Evolutionary conservation across 2,888 invertebrate genomes (phyloP).

Genomic region (Ditula angustiorana): DNA sequence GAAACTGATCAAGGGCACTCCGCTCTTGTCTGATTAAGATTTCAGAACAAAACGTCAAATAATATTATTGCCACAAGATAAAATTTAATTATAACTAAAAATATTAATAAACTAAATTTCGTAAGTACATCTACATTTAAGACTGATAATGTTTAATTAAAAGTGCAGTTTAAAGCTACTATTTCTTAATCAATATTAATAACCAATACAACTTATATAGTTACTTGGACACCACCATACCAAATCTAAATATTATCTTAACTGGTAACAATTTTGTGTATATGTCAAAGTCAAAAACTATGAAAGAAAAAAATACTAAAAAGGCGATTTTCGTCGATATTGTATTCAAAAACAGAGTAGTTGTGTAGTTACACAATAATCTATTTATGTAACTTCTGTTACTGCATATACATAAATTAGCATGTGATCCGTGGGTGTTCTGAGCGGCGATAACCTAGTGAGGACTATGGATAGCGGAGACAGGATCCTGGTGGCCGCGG

Average conservation of each 20-base stretch:
- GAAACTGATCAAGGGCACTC: background rate
- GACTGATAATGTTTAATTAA: no score
- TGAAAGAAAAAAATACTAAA: constrained; percentile 37
- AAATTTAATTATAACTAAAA: background rate
- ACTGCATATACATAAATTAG: constrained; percentile 15
- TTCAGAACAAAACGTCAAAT: background rate
- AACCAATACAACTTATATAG: no score
- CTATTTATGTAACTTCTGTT: constrained; percentile 13
- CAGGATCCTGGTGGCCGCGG: constrained; percentile 91
- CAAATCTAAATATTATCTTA: constrained; percentile 40
- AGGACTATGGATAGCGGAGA: constrained; percentile 89
- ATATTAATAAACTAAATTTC: no score
- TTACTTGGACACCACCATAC: no score
- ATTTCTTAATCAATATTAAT: no score
- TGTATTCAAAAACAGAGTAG: constrained; percentile 22
- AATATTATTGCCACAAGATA: background rate
- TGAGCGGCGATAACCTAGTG: constrained; percentile 1
- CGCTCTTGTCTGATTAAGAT: background rate
- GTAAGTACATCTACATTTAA: no score
- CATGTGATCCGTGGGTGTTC: constrained; percentile 9
- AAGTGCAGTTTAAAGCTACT: no score
- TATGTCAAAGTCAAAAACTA: constrained; percentile 42
- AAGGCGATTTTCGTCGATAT: constrained; percentile 21
- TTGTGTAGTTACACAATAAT: constrained; percentile 17
- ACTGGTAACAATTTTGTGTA: constrained; percentile 45